Conservation (phyloP, 30 jellyfish, hydroid and myxozoan genomes). For the Sanderia malayensis region DNA sequence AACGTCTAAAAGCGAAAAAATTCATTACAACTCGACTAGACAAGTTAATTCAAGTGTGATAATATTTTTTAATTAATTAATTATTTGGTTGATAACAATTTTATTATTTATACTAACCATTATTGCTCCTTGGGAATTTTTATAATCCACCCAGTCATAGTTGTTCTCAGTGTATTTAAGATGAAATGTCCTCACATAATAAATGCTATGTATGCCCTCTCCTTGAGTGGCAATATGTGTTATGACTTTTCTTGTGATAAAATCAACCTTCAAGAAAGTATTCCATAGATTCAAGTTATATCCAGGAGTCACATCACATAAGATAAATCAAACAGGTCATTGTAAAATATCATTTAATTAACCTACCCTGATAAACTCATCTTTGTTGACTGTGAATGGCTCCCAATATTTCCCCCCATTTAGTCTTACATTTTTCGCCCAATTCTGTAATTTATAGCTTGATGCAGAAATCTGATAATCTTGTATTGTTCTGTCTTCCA, state of each 20-base stretch:
- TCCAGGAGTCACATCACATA: too few species aligned
- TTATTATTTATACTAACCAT: not conserved
- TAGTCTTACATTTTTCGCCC: not conserved
- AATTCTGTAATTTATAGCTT: not conserved
- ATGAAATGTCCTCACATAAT: not conserved
- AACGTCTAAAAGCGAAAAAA: not conserved
- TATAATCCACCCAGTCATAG: not conserved
- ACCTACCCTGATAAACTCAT: too few species aligned
- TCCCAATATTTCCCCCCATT: not conserved
- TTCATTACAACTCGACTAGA: not conserved
- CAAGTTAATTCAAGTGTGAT: too few species aligned
- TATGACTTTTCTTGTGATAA: not conserved
- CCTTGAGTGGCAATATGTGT: not conserved
- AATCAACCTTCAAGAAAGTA: not conserved
- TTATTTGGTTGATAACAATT: not conserved
- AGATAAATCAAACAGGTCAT: too few species aligned
- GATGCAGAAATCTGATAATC: constrained; percentile 21
- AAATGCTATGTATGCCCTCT: not conserved
- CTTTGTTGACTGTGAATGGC: not conserved
- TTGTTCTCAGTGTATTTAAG: not conserved
- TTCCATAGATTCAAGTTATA: not conserved
- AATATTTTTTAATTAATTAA: too few species aligned
- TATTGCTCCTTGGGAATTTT: not conserved
- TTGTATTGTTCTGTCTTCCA: constrained; percentile 20
- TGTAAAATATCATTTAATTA: too few species aligned